A percentile compares a stretch with the other conserved stretches of the same genome.
These are phyloP conservation scores for Leucoraja erinaceus DNA, from an alignment of 2,113 vertebrate species.

Conservation along the genomic window DNA sequence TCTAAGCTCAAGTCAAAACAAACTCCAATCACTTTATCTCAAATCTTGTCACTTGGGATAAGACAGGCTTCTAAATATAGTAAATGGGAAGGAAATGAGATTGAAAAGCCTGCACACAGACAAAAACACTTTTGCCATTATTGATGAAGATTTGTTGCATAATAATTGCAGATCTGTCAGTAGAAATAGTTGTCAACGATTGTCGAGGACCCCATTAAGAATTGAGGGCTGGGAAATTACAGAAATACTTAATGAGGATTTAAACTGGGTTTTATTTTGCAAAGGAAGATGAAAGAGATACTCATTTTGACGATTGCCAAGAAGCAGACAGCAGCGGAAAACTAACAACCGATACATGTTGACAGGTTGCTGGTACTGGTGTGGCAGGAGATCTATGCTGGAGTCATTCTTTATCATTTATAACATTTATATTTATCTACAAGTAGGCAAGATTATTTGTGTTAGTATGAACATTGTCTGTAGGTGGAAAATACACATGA, in stretches of 20 bases:
- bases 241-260: background rate
- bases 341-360: background rate
- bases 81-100: slow-evolving; percentile 10
- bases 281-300: background rate
- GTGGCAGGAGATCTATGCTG: background rate
- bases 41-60: background rate
- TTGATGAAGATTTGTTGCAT: background rate
- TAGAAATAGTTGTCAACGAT: background rate
- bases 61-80: background rate
- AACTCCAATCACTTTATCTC: background rate
- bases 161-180: background rate
- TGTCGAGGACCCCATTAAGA: background rate
- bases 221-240: background rate
- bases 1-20: slow-evolving; percentile 11
- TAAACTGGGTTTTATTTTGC: background rate
- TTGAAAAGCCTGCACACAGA: slow-evolving; percentile 2
- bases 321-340: background rate
- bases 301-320: background rate
- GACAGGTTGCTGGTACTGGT: background rate
- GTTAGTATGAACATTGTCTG: too few species aligned
- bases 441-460: too few species aligned
- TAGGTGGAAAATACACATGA: background rate
- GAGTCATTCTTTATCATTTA: background rate
- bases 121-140: background rate
- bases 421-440: too few species aligned